Evolutionary conservation across 2,113 vertebrate genomes (phyloP).

Genomic region (Hippocampus zosterae): DNA sequence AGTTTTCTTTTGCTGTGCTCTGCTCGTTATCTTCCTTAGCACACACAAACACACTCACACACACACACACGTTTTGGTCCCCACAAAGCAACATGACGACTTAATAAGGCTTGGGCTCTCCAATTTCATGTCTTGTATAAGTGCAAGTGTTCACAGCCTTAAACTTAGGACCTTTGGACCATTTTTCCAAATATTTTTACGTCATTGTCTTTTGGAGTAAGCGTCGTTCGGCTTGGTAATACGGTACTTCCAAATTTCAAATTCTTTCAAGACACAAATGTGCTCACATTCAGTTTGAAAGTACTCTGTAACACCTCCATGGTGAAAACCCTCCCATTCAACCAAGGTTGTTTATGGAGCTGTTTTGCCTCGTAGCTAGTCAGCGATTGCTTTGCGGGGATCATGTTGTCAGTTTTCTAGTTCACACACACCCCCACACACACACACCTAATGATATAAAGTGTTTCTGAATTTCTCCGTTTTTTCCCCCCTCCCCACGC

Average conservation of each 20-base stretch:
- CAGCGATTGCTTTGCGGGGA: neutral
- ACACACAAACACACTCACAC: neutral
- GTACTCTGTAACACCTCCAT: neutral
- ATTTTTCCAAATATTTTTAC: no score
- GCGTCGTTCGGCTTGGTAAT: neutral
- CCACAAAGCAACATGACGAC: neutral
- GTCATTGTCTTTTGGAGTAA: neutral
- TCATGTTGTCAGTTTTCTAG: neutral
- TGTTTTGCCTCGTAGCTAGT: neutral
- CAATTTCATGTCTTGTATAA: neutral
- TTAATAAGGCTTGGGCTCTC: no score
- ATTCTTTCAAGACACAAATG: neutral
- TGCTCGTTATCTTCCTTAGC: neutral
- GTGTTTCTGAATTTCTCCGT: neutral
- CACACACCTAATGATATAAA: neutral
- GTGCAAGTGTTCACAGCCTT: no score
- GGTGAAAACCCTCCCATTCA: neutral
- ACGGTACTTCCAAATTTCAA: neutral
- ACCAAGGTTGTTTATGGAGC: neutral
- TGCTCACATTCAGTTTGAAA: neutral
- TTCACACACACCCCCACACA: no score
- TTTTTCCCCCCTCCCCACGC: constrained; percentile 10
- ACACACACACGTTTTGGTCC: neutral
- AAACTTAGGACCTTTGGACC: no score
- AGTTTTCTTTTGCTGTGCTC: neutral